Evolutionary conservation across 2,888 invertebrate species (phyloP), one percentile per base, ranked within the genome.

Genomic region (Hedya salicella): DNA sequence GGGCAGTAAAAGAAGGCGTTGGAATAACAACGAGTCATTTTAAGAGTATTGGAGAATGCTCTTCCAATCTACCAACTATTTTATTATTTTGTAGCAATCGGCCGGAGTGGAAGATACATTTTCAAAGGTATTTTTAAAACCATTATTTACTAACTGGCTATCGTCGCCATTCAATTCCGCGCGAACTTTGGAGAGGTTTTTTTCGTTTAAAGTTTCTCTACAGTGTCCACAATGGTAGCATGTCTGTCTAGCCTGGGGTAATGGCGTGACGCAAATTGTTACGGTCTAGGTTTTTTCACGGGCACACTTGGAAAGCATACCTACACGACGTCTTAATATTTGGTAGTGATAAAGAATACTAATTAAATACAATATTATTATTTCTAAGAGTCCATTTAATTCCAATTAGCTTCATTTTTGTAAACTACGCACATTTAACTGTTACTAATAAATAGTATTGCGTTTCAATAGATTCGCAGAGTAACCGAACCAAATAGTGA

Each of bases 121-220:
- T 50, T 50, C 13, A 4, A 57, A 11, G 11, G 16, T 13, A 32
- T 36, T 40, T 39, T 19, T 21, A 21, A 56, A 9, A 17, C 46
- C 6, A 36, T 17, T 30, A 48, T 30, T 44, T 53, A 16, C 32
- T 17, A 17, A 36, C 36, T 54, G 36, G 13, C 16, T 6, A 21
- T 30, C 42, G 13, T 13, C 36, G 25, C 14, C 14, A 52, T 52
- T 46, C 36, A 46, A 32, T 25, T 44, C 19, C 5, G 46, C 36
- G 16, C 53, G 16, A 13, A 46, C 36, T 53, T n/a, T 30, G 21
- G 44, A 30, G 21, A 32, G 48, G 21, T 49, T 62, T 66, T 52
- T 36, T 56, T 65, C 53, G 62, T 68, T 53, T 65, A 56, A 44
- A 57, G 56, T 57, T 44, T 44, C n/a, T n/a, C n/a, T 44, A 17